Base-by-base conservation (phyloP, 1,140 invertebrate species). In the Drosophila fuyamai region DNA sequence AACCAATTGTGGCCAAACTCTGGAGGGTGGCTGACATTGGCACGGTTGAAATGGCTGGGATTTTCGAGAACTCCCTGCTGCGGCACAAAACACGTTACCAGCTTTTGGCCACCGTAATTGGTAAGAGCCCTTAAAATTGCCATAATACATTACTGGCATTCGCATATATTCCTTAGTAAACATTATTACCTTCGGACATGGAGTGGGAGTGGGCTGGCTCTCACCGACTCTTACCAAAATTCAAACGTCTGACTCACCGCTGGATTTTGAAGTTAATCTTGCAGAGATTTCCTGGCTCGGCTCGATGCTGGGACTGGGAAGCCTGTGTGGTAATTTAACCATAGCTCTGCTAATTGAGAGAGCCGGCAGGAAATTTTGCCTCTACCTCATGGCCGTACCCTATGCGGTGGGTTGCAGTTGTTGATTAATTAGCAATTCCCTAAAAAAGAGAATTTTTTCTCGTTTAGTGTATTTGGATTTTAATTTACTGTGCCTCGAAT, bases 191-290 rank as follows among this genome's bases (percentile, higher is more conserved):
- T 93, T 93, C 53, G 88, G 90, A 0, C 93, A 93, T 76, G 93
- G 93, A 6, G 83, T 93, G 10, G 92, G 93, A 14, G 79, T 93
- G 14, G 93, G 93, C 5, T 93, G 93, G 93, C 65, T 93, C 0
- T 93, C 93, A 0, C 93, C 93, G 0, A 93, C 83, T 0, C 36
- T 92, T 0, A 61, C 73, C 1, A 80, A 81, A 40, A 79, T 92
- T 14, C 79, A 88, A 38, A 68, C 74, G 0, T 12, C 71, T 1
- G 60, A 90, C 13, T 60, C 85, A 0, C 90, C 92, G 0, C 54
- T 92, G 13, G 56, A 76, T 5, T 92, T 92, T 56, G 27, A 48
- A 8, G 73, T 92, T 2, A 81, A 56, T n/a, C 68, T 84, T 0
- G 71, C 72, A n/a, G 79, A 93, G 60, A 72, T 82, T 3, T 93